Base-by-base conservation (phyloP, 2,797 vertebrate species). In the Orestias chungarensis region DNA sequence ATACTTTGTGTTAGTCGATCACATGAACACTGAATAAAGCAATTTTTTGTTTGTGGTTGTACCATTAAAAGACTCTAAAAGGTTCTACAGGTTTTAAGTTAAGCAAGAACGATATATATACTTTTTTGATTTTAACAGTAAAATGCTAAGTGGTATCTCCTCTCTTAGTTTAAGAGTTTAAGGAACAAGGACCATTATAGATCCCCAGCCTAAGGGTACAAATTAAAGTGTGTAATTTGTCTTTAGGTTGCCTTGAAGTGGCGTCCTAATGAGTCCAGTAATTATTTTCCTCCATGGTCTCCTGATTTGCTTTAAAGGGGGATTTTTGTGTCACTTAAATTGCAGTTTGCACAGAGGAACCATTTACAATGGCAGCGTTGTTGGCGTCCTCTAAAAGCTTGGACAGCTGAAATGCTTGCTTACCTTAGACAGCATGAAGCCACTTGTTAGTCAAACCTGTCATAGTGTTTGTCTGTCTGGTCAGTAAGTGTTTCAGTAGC, bases 251-350 rank as follows among this genome's bases (percentile, higher is more conserved):
- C n/a, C 12, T 44, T 44, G 59, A 68, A 49, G 67, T 27, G 20
- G 66, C 43, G 40, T 43, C 61, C 27, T 69, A 54, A 66, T 66
- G 50, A 73, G 64, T 66, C 59, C 27, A 40, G 49, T 29, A 59
- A 40, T 73, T 70, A 29, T 68, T 78, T 76, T 70, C 57, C 43
- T 73, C 42, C 61, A 50, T 42, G 14, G 27, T 49, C 86, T 85
- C 82, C 77, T 73, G 70, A 55, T 87, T 87, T 82, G 78, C 83
- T 92, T 92, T 91, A 93, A 94, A 92, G 91, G 91, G 91, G 89
- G 90, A 92, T 90, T 86, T 85, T 70, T 75, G 38, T 67, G 66
- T 87, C 81, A 80, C 68, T 79, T 75, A 71, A 78, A 79, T 80
- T 76, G 74, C 73, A 77, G 38, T 79, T 85, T 74, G 79, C 74